Percentiles rank a stretch among this genome's conserved stretches.
Conservation (phyloP, 2,797 vertebrate genomes). For the Lepilemur septentrionalis region DNA sequence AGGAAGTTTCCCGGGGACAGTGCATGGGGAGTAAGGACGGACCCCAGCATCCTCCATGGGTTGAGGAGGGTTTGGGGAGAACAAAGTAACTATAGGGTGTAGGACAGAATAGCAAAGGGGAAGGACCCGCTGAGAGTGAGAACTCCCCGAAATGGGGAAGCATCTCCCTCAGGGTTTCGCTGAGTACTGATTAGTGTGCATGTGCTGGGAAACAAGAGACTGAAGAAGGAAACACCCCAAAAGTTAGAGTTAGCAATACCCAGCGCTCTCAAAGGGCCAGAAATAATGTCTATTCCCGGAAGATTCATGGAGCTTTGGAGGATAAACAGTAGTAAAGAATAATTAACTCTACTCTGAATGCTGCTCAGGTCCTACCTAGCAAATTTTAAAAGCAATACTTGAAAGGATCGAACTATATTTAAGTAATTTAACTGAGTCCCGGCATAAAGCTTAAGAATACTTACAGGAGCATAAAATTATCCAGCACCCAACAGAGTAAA, state of each 20-base stretch:
- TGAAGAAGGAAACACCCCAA: background rate
- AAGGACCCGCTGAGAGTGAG: background rate
- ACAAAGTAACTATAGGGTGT: background rate
- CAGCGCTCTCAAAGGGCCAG: rapidly evolving
- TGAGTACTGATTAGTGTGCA: background rate
- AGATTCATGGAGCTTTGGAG: background rate
- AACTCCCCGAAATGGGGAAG: background rate
- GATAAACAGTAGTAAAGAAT: background rate
- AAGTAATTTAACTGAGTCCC: background rate
- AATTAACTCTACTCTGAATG: background rate
- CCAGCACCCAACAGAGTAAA: background rate
- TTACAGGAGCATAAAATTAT: background rate
- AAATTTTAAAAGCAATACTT: background rate
- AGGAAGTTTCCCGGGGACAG: background rate
- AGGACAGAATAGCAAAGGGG: background rate
- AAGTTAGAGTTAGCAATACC: background rate
- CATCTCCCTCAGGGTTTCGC: background rate
- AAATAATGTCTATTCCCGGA: background rate
- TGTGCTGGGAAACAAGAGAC: background rate
- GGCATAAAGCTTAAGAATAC: background rate
- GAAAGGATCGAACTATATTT: background rate
- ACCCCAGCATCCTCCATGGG: background rate
- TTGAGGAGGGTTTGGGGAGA: background rate
- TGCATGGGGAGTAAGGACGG: background rate
- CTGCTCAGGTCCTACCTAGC: background rate